These are phyloP conservation scores for Shinisaurus crocodilurus DNA, from an alignment of 2,113 vertebrate species.

Conservation along the genomic window DNA sequence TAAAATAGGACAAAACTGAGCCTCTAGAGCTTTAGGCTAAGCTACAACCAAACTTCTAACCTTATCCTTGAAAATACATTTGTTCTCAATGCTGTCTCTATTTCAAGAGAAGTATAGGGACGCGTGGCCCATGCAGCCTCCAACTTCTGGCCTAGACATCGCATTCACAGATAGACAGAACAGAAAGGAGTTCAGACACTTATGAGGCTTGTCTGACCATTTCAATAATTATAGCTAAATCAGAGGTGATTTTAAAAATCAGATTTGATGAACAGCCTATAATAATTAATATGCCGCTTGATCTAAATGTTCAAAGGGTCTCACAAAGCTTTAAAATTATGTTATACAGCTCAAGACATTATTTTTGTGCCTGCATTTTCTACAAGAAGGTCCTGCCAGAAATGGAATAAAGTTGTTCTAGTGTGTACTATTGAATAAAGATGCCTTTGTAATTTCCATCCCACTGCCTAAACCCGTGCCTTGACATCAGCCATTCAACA, in stretches of 20 bases:
- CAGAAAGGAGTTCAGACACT: background rate
- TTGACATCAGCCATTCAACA: conserved; percentile 11
- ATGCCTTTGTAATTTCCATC: conserved; percentile 4
- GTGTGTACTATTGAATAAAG: background rate
- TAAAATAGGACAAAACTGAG: background rate
- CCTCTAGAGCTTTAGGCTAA: background rate
- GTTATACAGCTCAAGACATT: background rate
- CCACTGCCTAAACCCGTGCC: background rate
- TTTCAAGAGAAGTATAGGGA: background rate
- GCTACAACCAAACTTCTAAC: background rate
- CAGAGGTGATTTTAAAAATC: background rate
- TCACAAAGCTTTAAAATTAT: background rate
- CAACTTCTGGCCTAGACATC: background rate
- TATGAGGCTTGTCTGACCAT: background rate
- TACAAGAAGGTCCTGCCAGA: background rate
- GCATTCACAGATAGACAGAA: background rate
- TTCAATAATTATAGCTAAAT: background rate
- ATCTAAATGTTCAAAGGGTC: background rate
- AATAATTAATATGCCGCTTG: background rate
- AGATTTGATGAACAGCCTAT: background rate
- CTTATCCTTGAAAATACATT: background rate
- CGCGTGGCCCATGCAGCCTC: background rate
- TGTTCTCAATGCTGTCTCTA: background rate
- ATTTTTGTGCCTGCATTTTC: background rate
- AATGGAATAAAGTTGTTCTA: conserved; percentile 23